Base-by-base conservation (phyloP, 2,888 invertebrate genomes). In the Drosophila anomelani region DNA sequence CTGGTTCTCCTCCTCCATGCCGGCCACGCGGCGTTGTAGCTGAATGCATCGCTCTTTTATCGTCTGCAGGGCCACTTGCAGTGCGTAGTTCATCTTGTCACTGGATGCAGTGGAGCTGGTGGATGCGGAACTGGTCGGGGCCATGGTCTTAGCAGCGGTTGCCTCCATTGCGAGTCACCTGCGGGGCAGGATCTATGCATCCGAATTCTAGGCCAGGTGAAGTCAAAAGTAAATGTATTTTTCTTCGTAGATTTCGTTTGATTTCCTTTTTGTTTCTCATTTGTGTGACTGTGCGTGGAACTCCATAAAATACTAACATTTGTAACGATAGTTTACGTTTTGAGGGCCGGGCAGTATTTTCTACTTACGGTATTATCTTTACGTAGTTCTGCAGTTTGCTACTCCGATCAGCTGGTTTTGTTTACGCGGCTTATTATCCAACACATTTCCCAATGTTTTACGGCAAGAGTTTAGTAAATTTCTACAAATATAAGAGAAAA, bases 1-100 rank as follows among this genome's bases (percentile, higher is more conserved):
- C 90, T 95, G 93, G 91, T 97, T 97, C 92, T 97, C 97, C 76
- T 95, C 95, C 93, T 97, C 97, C 32, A 96, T 93, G 1, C 93
- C 90, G 17, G 94, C 94, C 55, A 97, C 94, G 83, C 96, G 94
- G 75, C 95, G 94, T 91, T 97, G 96, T 49, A 97, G 93, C 64
- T 95, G 94, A 89, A 95, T 94, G 92, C 97, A 97, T 57, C 97
- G 93, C 91, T 97, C 97, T 91, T 96, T 95, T 94, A 97, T 95
- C 13, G 96, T 97, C 91, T 96, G 95, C 70, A 97, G 93, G 4
- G 97, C 97, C 67, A 96, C 94, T 92, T 96, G 95, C 68, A 96
- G 60, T 51, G 84, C 84, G 73, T 79, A 84, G 44, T 84, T 87
- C 71, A 77, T 77, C 66, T 88, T 84, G 23, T 73, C 83, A 10